Percentiles rank a stretch among this genome's conserved stretches.
phyloP scores from a whole-genome alignment of 2,797 vertebrate genomes.

The Pampus argenteus region DNA sequence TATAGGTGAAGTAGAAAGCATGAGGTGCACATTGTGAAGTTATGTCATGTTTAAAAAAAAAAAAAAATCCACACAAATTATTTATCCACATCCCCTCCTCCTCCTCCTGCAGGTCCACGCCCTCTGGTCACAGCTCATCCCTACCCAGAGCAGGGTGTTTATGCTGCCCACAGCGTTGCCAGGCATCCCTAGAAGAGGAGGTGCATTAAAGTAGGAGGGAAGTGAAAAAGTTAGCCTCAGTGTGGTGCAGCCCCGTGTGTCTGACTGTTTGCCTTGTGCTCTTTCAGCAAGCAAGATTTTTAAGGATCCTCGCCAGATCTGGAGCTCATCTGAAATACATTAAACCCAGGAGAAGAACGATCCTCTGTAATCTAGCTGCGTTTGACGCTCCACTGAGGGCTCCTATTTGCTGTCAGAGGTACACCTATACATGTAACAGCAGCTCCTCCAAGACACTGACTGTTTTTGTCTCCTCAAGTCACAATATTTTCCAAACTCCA shows the following conservation, averaged over 20 bases:
- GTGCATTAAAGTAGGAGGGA: conserved; percentile 51
- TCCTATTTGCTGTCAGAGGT: conserved; percentile 68
- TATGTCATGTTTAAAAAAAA: conserved; percentile 29
- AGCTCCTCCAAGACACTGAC: conserved; percentile 57
- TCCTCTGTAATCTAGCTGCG: conserved; percentile 60
- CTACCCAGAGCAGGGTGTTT: conserved; percentile 50
- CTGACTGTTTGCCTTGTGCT: conserved; percentile 48
- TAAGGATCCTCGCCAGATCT: conserved; percentile 58
- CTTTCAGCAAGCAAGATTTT: conserved; percentile 53
- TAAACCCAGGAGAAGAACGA: conserved; percentile 72
- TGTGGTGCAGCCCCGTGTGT: conserved; percentile 40
- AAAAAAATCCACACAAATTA: conserved; percentile 70
- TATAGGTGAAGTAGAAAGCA: conserved; percentile 1
- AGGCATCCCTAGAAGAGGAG: conserved; percentile 78
- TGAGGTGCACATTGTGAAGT: conserved; percentile 1
- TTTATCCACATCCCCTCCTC: conserved; percentile 52
- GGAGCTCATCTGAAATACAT: conserved; percentile 80
- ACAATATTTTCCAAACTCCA: conserved; percentile 76
- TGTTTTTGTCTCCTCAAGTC: conserved; percentile 66
- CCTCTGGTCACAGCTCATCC: conserved; percentile 68
- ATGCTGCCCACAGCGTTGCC: conserved; percentile 64
- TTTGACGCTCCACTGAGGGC: conserved; percentile 49
- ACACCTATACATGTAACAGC: conserved; percentile 74
- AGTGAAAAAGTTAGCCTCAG: conserved; percentile 47
- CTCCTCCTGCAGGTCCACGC: conserved; percentile 62